Evolutionary conservation across 2,797 vertebrate species (phyloP), one percentile per base, ranked within the genome.

Genomic region (Martes flavigula): DNA sequence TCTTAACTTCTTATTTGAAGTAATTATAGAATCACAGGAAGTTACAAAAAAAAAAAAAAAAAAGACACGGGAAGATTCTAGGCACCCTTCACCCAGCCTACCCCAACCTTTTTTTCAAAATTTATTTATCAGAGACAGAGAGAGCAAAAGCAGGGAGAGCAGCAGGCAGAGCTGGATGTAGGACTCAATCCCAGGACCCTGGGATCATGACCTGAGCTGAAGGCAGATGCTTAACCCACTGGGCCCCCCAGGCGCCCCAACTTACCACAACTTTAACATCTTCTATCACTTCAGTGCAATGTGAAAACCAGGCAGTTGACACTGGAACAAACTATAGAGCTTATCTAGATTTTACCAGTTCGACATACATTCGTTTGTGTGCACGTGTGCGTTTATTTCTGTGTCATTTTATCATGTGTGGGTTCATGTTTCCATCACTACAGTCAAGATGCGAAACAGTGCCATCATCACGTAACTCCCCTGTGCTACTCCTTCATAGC

Each of bases 1-100:
- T 94, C 75, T 73, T 77, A 87, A 87, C 11, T 58, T 77, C 11
- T 85, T 75, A 88, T 58, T 79, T 92, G 40, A 60, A 91, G 89
- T 60, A 77, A 83, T 72, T 93, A 35, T 32, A 38, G 7, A 66
- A 68, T 89, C 43, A 85, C 12, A 89, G 12, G 75, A 72, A 40
- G 43, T 84, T 85, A 5, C 23, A n/a, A 62, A 77, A 15, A 38
- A 56, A 62, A 75, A 18, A 38, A 46, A n/a, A n/a, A 92, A 21
- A n/a, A 86, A 25, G 12, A 20, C 70, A 58, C 10, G 58, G 27
- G 4, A 91, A 93, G 9, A 64, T 79, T 15, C 75, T 21, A 2
- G 27, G 5, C 6, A 68, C 25, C 8, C 48, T 66, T 79, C 2
- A 3, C 15, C 48, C 48, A 27, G 30, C 14, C 20, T 30, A 21